Base-by-base conservation (phyloP, 1,140 invertebrate species). In the Apocrypta bakeri region DNA sequence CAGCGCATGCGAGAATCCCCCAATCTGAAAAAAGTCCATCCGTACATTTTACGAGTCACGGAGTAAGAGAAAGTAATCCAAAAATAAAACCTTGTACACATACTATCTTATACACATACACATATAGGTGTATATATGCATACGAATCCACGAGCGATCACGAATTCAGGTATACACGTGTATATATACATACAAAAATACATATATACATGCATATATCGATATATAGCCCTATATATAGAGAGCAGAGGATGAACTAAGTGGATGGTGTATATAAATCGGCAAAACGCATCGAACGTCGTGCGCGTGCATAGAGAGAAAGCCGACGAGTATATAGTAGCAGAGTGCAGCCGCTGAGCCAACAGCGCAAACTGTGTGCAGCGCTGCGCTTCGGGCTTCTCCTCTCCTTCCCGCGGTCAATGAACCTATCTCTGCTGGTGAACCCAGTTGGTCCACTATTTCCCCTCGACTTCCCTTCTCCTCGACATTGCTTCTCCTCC, bases 381-480 rank as follows among this genome's bases (percentile, higher is more conserved):
- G n/a, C 68, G 68, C 85, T 85, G 87, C 88, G 87, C 87, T 92
- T 92, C 90, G 91, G 90, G 90, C 88, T 89, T 72, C 48, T 72
- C 48, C 81, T 89, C 93, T 91, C 92, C 92, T 92, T 91, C 93
- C 90, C 90, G 92, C 92, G 91, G 92, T 92, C 92, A 92, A 91
- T 91, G 90, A 92, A 92, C 91, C 87, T 87, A 88, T 86, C 86
- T 87, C 87, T 86, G 89, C 56, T 90, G 90, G 90, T 90, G 90
- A 92, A 92, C 90, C 90, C 90, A 91, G 91, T 92, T 91, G 90
- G 91, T 92, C 91, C 90, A 91, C 91, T 91, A 89, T 87, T 84
- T 79, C 84, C 85, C 88, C 90, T 88, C 90, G 90, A 89, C 14
- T 29, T 25, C 0, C 42, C 56, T 61, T 29, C 25, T 25, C 71